phyloP scores from a whole-genome alignment of 1,140 invertebrate species.

The Grapholita molesta region DNA sequence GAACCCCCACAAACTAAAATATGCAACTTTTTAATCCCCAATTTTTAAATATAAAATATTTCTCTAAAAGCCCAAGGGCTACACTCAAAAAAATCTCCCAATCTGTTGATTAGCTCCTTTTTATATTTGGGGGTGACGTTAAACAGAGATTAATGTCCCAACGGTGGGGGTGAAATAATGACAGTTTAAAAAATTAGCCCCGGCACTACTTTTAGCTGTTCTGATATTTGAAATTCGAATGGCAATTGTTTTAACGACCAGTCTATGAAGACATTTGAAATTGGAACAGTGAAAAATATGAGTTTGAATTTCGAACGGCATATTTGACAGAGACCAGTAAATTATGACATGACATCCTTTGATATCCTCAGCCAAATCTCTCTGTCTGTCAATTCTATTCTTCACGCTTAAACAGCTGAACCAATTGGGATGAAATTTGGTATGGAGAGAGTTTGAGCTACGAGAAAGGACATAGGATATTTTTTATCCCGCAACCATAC shows the following conservation, averaged over 20 bases:
- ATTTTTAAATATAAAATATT: slow-evolving; percentile 24
- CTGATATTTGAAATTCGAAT: not conserved
- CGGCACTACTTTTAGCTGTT: slow-evolving; percentile 28
- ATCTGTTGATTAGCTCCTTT: slow-evolving; percentile 73
- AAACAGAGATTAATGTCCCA: slow-evolving; percentile 70
- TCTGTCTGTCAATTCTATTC: no score
- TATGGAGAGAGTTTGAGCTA: no score
- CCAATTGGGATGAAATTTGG: no score
- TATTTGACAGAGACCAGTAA: no score
- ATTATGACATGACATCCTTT: no score
- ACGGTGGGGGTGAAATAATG: slow-evolving; percentile 54
- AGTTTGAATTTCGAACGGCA: no score
- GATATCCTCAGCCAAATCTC: no score
- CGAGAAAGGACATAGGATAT: no score
- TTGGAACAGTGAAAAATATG: no score
- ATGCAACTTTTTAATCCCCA: not conserved
- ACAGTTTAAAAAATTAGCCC: slow-evolving; percentile 61
- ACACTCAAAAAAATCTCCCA: slow-evolving; percentile 45
- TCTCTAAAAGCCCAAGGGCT: slow-evolving; percentile 30
- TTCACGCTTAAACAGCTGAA: no score
- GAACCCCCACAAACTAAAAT: not conserved
- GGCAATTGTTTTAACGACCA: slow-evolving; percentile 30
- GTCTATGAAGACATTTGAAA: slow-evolving; percentile 2
- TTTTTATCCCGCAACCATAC: no score
- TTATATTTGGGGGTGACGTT: slow-evolving; percentile 64